Conservation (phyloP, 1,140 invertebrate species). For the Oncopodura yosiiana region DNA sequence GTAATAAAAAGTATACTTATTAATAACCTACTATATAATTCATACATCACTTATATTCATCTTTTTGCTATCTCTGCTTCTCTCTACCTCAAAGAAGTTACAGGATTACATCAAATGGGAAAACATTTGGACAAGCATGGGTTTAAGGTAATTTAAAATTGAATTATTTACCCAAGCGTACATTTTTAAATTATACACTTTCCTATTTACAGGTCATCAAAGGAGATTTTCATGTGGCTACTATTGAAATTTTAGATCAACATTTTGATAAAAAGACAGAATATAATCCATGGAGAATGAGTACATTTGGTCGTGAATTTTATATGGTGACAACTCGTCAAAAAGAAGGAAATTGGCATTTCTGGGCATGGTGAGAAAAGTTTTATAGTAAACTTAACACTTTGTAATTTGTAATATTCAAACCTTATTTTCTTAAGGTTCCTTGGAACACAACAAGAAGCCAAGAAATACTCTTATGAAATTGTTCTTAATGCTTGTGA, state of each 20-base stretch:
- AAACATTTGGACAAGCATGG: conserved; percentile 17
- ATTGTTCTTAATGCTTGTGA: not conserved
- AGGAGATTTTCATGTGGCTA: conserved; percentile 6
- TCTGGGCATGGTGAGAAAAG: conserved; percentile 17
- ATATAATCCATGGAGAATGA: conserved; percentile 12
- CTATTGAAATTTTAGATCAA: conserved; percentile 11
- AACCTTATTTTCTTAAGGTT: too few relatives aligned
- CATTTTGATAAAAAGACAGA: conserved; percentile 14
- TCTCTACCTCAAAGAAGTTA: too few relatives aligned
- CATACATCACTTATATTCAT: too few relatives aligned
- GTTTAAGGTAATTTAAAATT: conserved; percentile 6
- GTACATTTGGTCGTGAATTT: conserved; percentile 7
- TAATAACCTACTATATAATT: too few relatives aligned
- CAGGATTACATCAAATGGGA: conserved; percentile 10
- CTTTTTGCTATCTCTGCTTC: too few relatives aligned
- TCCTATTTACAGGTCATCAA: conserved; percentile 1
- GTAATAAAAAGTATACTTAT: too few relatives aligned
- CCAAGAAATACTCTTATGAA: conserved; percentile 13
- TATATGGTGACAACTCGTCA: conserved; percentile 11
- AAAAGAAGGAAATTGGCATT: conserved; percentile 8
- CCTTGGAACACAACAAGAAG: conserved; percentile 5
- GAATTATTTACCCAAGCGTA: not conserved
- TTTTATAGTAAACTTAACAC: too few relatives aligned
- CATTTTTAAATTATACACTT: not conserved
- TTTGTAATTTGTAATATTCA: too few relatives aligned